phyloP scores from a whole-genome alignment of 2,888 invertebrate genomes.

The Xylota sylvarum region DNA sequence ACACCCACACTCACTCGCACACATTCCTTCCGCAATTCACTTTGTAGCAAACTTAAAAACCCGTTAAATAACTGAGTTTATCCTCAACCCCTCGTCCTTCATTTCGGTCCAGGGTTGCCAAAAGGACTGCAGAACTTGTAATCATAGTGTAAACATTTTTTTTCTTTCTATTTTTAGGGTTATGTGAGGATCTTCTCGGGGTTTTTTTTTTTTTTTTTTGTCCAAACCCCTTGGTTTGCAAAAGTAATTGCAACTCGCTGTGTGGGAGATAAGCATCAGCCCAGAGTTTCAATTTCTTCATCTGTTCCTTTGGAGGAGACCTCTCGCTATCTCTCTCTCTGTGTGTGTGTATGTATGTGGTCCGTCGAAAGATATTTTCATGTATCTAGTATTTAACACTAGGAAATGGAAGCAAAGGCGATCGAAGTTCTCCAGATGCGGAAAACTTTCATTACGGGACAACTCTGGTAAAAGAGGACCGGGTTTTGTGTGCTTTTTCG shows the following conservation, averaged over 20 bases:
- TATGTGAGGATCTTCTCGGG: conserved; percentile 22
- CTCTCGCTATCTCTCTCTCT: too few species aligned
- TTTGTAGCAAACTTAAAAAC: conserved; percentile 71
- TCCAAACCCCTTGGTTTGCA: conserved; percentile 4
- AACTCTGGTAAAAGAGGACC: conserved; percentile 41
- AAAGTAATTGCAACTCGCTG: conserved; percentile 60
- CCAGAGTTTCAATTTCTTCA: conserved; percentile 63
- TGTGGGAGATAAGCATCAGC: conserved; percentile 60
- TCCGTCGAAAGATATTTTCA: conserved; percentile 47
- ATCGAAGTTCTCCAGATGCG: conserved; percentile 73
- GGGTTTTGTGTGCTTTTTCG: conserved; percentile 14
- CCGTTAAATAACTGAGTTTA: conserved; percentile 69
- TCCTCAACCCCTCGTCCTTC: conserved; percentile 10
- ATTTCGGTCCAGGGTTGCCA: conserved; percentile 42
- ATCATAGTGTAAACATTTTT: conserved; percentile 70
- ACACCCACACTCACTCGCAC: neutral
- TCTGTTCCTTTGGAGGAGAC: conserved; percentile 22
- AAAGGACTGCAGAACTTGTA: conserved; percentile 67
- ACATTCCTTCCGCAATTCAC: conserved; percentile 46
- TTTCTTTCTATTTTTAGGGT: conserved; percentile 23
- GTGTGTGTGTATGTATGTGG: conserved; percentile 12
- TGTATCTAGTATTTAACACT: conserved; percentile 65
- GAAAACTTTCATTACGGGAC: conserved; percentile 64
- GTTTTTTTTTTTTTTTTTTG: conserved; percentile 9
- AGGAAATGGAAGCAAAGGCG: conserved; percentile 45